Conservation (phyloP, 2,888 invertebrate species). For the Erebia palarica region DNA sequence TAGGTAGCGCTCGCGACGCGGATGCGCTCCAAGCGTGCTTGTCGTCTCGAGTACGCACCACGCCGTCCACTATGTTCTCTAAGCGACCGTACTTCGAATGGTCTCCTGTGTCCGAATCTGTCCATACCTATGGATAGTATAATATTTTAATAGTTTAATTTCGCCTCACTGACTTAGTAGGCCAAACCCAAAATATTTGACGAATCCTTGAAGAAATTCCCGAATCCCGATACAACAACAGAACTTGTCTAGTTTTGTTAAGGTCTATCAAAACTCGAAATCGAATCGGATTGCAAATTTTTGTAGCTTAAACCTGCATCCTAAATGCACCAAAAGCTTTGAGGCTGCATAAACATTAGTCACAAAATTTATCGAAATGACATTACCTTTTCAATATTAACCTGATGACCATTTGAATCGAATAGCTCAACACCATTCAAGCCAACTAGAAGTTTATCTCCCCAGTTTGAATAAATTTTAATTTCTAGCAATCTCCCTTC, state of each 20-base stretch:
- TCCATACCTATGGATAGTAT: constrained; percentile 79
- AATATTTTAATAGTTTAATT: not conserved
- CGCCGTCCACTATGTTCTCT: constrained; percentile 86
- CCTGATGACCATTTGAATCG: constrained; percentile 82
- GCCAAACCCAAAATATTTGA: no score
- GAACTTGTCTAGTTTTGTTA: no score
- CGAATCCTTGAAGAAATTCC: not conserved
- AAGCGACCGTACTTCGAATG: constrained; percentile 82
- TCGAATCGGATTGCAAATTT: no score
- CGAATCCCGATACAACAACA: no score
- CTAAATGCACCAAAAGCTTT: not conserved
- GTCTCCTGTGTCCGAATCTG: constrained; percentile 82
- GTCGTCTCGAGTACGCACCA: constrained; percentile 89
- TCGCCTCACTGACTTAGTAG: no score
- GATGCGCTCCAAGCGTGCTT: constrained; percentile 89
- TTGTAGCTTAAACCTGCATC: not conserved
- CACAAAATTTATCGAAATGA: not conserved
- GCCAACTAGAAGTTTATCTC: constrained; percentile 90
- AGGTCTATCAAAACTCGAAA: not conserved
- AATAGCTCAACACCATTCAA: constrained; percentile 91
- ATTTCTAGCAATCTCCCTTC: constrained; percentile 85
- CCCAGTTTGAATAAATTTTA: constrained; percentile 89
- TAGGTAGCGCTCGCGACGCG: constrained; percentile 82
- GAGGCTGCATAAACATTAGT: not conserved
- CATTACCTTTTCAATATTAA: constrained; percentile 83